Percentiles rank a stretch among this genome's conserved stretches.
Evolutionary conservation across 2,888 invertebrate species (phyloP).

Genomic region (Noctua janthe): DNA sequence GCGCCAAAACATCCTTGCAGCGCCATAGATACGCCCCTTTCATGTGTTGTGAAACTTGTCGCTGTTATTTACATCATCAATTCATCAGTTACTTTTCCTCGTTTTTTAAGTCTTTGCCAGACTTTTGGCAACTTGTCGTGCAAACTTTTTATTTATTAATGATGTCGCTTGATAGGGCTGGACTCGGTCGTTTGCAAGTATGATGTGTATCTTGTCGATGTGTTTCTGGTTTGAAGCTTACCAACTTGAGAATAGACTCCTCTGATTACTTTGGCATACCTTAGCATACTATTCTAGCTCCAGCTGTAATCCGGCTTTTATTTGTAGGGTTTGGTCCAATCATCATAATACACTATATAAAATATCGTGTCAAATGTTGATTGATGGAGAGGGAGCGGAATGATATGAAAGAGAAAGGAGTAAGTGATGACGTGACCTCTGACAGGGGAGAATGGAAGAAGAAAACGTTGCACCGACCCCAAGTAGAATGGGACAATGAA

Average conservation of each 20-base stretch:
- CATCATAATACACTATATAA: background rate
- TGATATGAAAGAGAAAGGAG: too few relatives aligned
- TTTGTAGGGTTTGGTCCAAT: background rate
- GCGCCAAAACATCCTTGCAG: background rate
- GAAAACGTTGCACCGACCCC: too few relatives aligned
- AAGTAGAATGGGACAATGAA: too few relatives aligned
- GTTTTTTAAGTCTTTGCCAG: slow-evolving; percentile 18
- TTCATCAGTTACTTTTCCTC: slow-evolving; percentile 19
- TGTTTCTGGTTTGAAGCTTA: background rate
- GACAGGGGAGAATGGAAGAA: too few relatives aligned
- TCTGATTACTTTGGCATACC: background rate
- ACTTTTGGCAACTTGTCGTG: slow-evolving; percentile 14
- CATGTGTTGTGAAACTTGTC: background rate
- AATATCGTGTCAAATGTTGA: background rate
- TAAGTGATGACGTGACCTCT: too few relatives aligned
- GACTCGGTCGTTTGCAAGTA: background rate
- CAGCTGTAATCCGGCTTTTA: background rate
- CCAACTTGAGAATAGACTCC: too few relatives aligned
- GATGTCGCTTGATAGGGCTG: background rate
- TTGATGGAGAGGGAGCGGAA: too few relatives aligned
- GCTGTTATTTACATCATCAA: slow-evolving; percentile 15
- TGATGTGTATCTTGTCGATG: background rate
- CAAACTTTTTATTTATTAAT: slow-evolving; percentile 22
- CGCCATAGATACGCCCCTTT: background rate
- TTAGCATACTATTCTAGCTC: background rate